Conservation (phyloP, 2,797 vertebrate species). For the Phataginus tricuspis region DNA sequence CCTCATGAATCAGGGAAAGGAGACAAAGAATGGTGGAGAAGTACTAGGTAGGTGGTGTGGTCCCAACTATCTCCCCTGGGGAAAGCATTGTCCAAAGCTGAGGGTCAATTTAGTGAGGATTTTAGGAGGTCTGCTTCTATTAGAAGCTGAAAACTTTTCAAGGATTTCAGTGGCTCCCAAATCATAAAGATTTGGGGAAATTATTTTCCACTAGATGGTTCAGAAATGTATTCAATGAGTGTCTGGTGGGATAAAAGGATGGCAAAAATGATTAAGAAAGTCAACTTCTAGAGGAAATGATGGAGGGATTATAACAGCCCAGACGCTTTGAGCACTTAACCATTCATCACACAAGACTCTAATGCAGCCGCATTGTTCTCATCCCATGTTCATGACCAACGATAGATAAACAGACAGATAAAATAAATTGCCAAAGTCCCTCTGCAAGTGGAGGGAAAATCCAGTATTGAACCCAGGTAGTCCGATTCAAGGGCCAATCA, state of each 20-base stretch:
- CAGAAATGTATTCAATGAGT: slow-evolving; percentile 1
- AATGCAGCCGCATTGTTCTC: background rate
- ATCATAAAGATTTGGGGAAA: background rate
- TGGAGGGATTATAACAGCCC: background rate
- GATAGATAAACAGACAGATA: background rate
- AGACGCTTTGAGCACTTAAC: background rate
- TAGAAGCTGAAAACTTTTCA: background rate
- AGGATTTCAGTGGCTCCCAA: background rate
- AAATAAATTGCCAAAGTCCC: background rate
- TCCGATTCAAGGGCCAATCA: background rate
- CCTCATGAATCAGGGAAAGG: background rate
- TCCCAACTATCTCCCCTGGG: background rate
- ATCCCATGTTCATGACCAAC: background rate
- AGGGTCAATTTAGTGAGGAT: background rate
- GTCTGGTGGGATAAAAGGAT: background rate
- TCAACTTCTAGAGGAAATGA: background rate
- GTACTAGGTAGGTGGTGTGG: background rate
- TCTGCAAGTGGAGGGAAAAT: background rate
- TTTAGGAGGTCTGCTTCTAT: background rate
- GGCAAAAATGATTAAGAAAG: background rate
- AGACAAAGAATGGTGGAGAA: background rate
- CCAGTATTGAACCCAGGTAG: background rate
- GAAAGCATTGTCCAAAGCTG: background rate
- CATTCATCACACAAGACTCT: background rate
- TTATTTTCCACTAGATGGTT: background rate